Base-by-base conservation (phyloP, 2,797 vertebrate genomes). In the Choloepus didactylus region DNA sequence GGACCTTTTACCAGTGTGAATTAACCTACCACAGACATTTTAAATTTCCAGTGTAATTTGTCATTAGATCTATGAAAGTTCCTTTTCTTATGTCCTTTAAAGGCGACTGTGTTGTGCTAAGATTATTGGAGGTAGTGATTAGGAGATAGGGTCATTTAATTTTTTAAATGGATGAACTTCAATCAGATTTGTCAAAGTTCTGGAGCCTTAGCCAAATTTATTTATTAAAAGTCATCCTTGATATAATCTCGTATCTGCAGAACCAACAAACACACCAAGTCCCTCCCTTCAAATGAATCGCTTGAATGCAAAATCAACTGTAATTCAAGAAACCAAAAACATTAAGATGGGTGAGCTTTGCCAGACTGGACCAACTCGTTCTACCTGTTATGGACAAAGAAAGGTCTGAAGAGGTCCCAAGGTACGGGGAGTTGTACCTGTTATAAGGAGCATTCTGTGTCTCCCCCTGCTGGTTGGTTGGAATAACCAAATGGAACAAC, bases 401-500 rank as follows among this genome's bases (percentile, higher is more conserved):
- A 70, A 75, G 38, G 12, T 29, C 89, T 76, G 59, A 79, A 21
- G 79, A 97, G 92, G 80, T 73, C 9, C 67, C 67, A 59, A 84
- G 66, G 38, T n/a, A 64, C 46, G 41, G 9, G 70, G 60, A 91
- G 49, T 16, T 25, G 56, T 31, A 85, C 35, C 3, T 89, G 62
- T 66, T 93, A 90, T 82, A 98, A 98, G 97, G 95, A 93, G 93
- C 98, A 98, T 98, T 96, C 98, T 98, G 98, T 98, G 98, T 98
- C 98, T 98, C 98, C 98, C 98, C 98, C 98, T 98, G 89, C 98
- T 98, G 98, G 98, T 90, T 91, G 95, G 94, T 49, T 89, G 2
- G 19, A 91, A 96, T 96, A 97, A 97, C 92, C 97, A 97, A 97
- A 70, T 76, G 49, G 70, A 72, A 77, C 93, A 44, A 62, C 66